Evolutionary conservation across 2,113 vertebrate species (phyloP).

Genomic region (Phyllostomus discolor): DNA sequence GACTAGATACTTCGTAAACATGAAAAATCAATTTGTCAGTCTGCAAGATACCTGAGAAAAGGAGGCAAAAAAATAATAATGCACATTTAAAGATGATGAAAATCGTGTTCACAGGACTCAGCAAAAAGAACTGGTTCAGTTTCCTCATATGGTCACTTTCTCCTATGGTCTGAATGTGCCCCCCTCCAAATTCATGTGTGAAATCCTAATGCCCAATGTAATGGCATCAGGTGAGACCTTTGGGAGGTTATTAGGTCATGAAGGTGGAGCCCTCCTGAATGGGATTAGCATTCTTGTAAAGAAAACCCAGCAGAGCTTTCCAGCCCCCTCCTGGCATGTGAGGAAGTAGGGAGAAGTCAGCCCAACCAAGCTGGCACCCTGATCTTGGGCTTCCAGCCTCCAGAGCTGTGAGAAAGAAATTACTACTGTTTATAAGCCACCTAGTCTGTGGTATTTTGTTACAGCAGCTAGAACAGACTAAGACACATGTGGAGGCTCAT

Average conservation of each 20-base stretch:
- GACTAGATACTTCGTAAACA: not conserved
- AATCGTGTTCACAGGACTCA: not conserved
- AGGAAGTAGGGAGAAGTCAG: not conserved
- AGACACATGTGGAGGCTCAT: not conserved
- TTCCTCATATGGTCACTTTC: not conserved
- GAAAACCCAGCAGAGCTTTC: not conserved
- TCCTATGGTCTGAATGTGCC: not conserved
- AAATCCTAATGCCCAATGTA: not conserved
- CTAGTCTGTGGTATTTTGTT: not conserved
- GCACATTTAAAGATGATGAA: not conserved
- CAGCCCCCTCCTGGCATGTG: not conserved
- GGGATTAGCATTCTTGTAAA: not conserved
- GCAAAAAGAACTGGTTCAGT: not conserved
- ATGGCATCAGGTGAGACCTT: not conserved
- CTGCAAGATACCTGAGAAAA: not conserved
- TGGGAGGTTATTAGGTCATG: not conserved
- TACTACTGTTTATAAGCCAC: not conserved
- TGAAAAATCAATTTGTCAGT: conserved; percentile 10
- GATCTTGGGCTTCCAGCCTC: not conserved
- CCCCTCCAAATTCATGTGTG: not conserved
- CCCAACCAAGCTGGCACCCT: not conserved
- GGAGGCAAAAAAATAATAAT: not conserved
- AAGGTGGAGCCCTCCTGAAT: not conserved
- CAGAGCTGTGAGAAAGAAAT: not conserved
- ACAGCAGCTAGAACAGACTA: not conserved